Percentiles rank a stretch among this genome's conserved stretches.
These are phyloP conservation scores for Scytalopus superciliaris DNA, from an alignment of 2,113 vertebrate genomes.

Conservation along the genomic window DNA sequence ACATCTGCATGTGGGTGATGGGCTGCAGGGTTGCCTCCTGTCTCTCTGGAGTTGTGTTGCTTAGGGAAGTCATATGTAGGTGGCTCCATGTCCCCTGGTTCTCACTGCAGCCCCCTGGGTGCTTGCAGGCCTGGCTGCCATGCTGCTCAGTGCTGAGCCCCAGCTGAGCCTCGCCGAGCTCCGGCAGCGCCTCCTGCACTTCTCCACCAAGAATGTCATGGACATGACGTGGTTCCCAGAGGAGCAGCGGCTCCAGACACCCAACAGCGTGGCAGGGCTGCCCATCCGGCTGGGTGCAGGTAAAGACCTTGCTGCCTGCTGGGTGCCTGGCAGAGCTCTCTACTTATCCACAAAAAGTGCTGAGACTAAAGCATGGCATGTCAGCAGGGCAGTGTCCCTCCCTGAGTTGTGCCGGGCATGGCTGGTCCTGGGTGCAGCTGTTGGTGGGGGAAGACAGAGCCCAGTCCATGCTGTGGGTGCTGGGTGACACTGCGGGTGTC, in stretches of 20 bases:
- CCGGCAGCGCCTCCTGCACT: constrained; percentile 79
- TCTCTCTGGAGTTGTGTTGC: neutral
- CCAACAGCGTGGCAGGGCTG: constrained; percentile 79
- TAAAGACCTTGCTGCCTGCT: neutral
- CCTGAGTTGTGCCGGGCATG: rapidly evolving
- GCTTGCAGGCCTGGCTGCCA: constrained; percentile 77
- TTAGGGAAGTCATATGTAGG: rapidly evolving
- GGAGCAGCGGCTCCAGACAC: constrained; percentile 76
- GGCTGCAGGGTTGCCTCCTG: neutral
- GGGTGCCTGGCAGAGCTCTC: neutral
- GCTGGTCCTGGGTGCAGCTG: rapidly evolving
- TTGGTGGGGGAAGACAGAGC: neutral
- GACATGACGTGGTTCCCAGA: constrained; percentile 74
- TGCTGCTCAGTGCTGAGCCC: constrained; percentile 76
- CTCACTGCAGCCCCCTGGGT: neutral
- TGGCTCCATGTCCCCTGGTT: neutral
- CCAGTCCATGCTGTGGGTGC: rapidly evolving
- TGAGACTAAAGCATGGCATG: rapidly evolving
- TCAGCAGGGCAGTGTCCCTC: rapidly evolving
- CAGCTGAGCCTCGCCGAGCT: constrained; percentile 73
- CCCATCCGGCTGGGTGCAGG: constrained; percentile 47
- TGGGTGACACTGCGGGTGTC: neutral
- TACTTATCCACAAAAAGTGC: rapidly evolving
- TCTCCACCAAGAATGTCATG: constrained; percentile 74
- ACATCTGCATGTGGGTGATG: neutral